Evolutionary conservation across 2,888 invertebrate species (phyloP).

Genomic region (Ashinkailepas kermadecensis): DNA sequence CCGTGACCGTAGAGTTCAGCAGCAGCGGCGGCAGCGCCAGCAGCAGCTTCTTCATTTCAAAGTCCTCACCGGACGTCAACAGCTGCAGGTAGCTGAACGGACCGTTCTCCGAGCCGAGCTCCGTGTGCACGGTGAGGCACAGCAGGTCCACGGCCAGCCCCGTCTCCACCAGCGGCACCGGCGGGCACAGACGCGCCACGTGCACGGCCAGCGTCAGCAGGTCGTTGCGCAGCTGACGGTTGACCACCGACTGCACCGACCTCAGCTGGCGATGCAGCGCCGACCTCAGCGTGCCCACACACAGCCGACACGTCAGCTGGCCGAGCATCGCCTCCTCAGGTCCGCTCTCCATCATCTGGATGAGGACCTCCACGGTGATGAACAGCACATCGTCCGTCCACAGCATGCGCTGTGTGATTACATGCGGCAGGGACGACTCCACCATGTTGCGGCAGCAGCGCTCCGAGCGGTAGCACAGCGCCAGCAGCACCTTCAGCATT

Average conservation of each 20-base stretch:
- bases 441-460: conserved; percentile 12
- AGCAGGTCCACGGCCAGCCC: not conserved
- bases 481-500: conserved; percentile 17
- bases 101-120: not conserved
- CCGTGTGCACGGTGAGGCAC: not conserved
- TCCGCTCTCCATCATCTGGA: not conserved
- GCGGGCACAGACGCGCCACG: conserved; percentile 8
- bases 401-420: conserved; percentile 16
- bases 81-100: conserved; percentile 14
- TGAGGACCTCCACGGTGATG: not conserved
- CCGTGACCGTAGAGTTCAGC: not conserved
- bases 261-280: conserved; percentile 7
- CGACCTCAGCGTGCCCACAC: not conserved
- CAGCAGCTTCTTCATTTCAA: conserved; percentile 19
- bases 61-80: conserved; percentile 7
- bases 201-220: conserved; percentile 10
- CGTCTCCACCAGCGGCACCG: conserved; percentile 13
- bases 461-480: conserved; percentile 9
- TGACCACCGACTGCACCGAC: conserved; percentile 9
- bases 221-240: conserved; percentile 18
- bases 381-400: conserved; percentile 18
- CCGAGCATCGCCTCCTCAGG: not conserved
- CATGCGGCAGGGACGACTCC: not conserved
- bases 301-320: conserved; percentile 4
- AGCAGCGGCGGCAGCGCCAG: conserved; percentile 15